These are phyloP conservation scores for Leptogaster cylindrica DNA, from an alignment of 2,888 invertebrate species.

Conservation along the genomic window DNA sequence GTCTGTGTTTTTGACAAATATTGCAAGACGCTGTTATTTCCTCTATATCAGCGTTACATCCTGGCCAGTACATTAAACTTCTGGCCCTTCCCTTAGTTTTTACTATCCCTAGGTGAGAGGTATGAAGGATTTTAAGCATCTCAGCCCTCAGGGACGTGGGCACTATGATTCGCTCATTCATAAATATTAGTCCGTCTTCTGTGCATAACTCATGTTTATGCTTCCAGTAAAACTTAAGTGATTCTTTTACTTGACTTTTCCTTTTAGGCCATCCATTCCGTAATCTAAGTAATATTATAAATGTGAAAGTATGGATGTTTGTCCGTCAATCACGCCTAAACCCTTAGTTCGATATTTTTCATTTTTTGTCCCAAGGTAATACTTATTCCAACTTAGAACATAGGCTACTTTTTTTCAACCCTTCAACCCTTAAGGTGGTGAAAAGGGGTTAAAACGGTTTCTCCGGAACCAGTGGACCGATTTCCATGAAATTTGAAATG, in stretches of 20 bases:
- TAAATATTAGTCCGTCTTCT: constrained; percentile 6
- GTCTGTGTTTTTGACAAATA: constrained; percentile 35
- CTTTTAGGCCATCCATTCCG: constrained; percentile 11
- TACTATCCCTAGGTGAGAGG: constrained; percentile 31
- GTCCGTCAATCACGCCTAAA: too few species aligned
- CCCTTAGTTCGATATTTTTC: too few species aligned
- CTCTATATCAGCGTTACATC: constrained; percentile 28
- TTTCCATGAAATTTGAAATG: too few species aligned
- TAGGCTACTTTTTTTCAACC: too few species aligned
- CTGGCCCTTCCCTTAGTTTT: constrained; percentile 40
- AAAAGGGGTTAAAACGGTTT: too few species aligned
- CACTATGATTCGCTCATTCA: constrained; percentile 19
- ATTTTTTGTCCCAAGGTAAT: too few species aligned
- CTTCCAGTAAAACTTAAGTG: constrained; percentile 22
- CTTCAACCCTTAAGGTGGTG: too few species aligned
- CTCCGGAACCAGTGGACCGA: too few species aligned
- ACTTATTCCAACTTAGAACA: too few species aligned
- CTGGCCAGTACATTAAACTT: constrained; percentile 39
- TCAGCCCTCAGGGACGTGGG: neutral
- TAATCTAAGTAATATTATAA: too few species aligned
- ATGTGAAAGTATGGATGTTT: too few species aligned
- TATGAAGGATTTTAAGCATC: constrained; percentile 18
- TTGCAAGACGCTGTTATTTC: constrained; percentile 14
- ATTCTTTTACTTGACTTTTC: neutral
- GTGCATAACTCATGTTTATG: neutral